Evolutionary conservation across 2,113 vertebrate species (phyloP).

Genomic region (Microtus ochrogaster): DNA sequence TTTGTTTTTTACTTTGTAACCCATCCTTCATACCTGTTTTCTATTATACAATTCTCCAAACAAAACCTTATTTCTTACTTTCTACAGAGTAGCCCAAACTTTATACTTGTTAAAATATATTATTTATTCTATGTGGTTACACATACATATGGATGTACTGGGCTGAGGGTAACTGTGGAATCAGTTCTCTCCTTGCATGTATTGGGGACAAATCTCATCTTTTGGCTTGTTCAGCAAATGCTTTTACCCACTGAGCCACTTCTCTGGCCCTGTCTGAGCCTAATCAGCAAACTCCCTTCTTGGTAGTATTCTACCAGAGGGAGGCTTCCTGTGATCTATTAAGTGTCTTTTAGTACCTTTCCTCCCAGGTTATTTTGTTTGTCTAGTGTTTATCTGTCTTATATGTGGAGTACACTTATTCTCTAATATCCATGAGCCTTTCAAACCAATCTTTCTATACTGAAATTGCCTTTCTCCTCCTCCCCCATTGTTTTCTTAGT

Average conservation of each 20-base stretch:
- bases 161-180: not conserved
- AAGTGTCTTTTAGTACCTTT: not conserved
- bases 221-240: not conserved
- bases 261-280: not conserved
- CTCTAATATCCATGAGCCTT: not conserved
- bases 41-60: not conserved
- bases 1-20: not conserved
- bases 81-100: not conserved
- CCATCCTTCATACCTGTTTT: not conserved
- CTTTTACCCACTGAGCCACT: not conserved
- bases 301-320: not conserved
- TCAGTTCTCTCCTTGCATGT: not conserved
- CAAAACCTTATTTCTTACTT: slow-evolving; percentile 25
- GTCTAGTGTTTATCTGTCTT: not conserved
- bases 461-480: not conserved
- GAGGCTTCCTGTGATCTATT: not conserved
- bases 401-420: not conserved
- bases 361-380: not conserved
- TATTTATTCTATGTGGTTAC: not conserved
- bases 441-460: not conserved
- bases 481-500: not conserved
- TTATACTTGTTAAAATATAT: not conserved
- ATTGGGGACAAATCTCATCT: not conserved
- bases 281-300: not conserved
- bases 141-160: not conserved